Base-by-base conservation (phyloP, 2,113 vertebrate genomes). In the Naja naja region DNA sequence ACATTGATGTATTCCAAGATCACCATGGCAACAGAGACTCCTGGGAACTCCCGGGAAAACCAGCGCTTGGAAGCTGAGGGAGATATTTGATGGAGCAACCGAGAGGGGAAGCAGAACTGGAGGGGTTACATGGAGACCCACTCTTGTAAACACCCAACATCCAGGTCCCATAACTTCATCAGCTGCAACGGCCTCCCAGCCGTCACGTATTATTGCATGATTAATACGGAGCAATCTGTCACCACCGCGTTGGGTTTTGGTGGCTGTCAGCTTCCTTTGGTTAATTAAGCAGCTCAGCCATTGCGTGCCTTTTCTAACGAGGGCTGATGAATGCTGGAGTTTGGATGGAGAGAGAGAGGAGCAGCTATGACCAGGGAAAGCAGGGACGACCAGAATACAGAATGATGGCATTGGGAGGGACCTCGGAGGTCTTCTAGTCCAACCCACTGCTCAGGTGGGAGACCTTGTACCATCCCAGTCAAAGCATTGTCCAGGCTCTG, bases 11-110 rank as follows among this genome's bases (percentile, higher is more conserved):
- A 94, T 93, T 94, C 94, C 95, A 96, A 92, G 90, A 97, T 98
- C 97, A 97, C 98, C 97, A 97, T 98, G 97, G 97, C 97, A 98
- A 98, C 94, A 85, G 95, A 94, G 96, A 94, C 90, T 89, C 45
- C 89, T 64, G 45, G 95, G 94, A 95, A 95, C 86, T 95, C 96
- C 97, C 94, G 87, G 94, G 34, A 22, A 88, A 90, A 95, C 91
- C 43, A 20, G 64, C 0, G 91, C 94, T 94, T 93, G 64, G 39
- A 74, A 85, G 94, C 89, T 12, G 91, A 93, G 93, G 12, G 93
- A 81, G 39, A 94, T 39, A 22, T 64, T 90, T 89, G 91, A 85
- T 58, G 49, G 43, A 93, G 60, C 87, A 0, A 0, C 45, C 39
- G 27, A 81, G 94, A 96, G 92, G 93, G 20, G 16, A 81, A 43